Evolutionary conservation across 2,797 vertebrate genomes (phyloP), one percentile per base, ranked within the genome.

Genomic region (Chaenodraco wilsoni): DNA sequence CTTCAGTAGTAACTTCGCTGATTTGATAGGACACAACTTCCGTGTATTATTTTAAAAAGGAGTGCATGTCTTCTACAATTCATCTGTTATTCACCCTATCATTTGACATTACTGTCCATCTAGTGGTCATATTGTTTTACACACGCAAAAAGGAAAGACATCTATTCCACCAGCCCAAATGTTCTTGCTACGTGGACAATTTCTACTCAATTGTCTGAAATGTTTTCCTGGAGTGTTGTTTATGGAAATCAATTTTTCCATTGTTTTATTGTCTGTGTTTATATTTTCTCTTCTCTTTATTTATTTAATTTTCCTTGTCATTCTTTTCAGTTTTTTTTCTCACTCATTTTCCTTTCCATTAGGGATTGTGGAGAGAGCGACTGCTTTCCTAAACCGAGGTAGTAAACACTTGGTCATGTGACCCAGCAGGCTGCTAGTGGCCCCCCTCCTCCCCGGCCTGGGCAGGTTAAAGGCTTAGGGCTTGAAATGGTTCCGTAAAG

Each of bases 381-480:
- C 96, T 90, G 91, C 96, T 96, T 96, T 96, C 94, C 94, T 96
- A 95, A 96, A 96, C 93, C 95, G 93, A 97, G 96, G 96, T 97
- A 97, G 95, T 96, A 95, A 89, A 95, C 91, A 88, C 88, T 92
- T 91, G 91, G 92, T 84, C 81, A 76, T 94, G 84, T 91, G 85
- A 90, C 69, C 77, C 67, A 49, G 77, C 48, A 10, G 84, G 86
- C 85, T 75, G 67, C 86, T 89, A 86, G 82, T 46, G 78, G 72
- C 52, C 67, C 65, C 78, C 58, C 72, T 56, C 63, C 71, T 48
- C 51, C 67, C 74, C 79, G 66, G 41, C 52, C 74, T 56, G 81
- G 84, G 81, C 87, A 87, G 88, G 84, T 69, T 74, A 65, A 77
- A 33, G 81, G 79, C 78, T 78, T 58, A 66, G 84, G 75, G 82